A percentile compares a stretch with the other conserved stretches of the same genome.
Conservation (phyloP, 2,888 invertebrate species). For the Trissolcus brochymenae region DNA sequence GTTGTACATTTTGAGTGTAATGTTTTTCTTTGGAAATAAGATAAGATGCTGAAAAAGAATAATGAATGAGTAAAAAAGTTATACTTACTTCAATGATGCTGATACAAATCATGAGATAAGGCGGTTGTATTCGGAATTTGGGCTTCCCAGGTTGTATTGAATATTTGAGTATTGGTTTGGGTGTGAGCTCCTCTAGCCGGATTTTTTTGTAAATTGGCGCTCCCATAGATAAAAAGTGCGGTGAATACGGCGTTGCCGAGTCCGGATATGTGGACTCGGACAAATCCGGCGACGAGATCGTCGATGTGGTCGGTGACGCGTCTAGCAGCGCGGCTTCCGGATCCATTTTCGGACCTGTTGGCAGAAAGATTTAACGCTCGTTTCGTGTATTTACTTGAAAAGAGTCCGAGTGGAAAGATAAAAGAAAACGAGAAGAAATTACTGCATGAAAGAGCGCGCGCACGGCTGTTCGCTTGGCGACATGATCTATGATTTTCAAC, state of each 20-base stretch:
- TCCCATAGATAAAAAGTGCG: conserved; percentile 65
- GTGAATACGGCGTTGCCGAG: conserved; percentile 63
- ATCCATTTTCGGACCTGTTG: conserved; percentile 69
- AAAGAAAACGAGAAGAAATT: conserved; percentile 56
- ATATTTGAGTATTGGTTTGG: conserved; percentile 66
- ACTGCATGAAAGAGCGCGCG: conserved; percentile 31
- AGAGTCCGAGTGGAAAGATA: conserved; percentile 50
- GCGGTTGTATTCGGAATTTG: conserved; percentile 73
- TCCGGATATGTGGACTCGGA: conserved; percentile 68
- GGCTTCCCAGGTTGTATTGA: conserved; percentile 67
- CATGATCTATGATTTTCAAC: conserved; percentile 59
- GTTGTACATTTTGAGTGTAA: background rate
- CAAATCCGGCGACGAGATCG: conserved; percentile 68
- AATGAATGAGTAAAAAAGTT: background rate
- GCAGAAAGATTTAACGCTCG: conserved; percentile 52
- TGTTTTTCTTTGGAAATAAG: background rate
- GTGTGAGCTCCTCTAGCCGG: conserved; percentile 66
- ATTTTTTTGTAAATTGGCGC: conserved; percentile 65
- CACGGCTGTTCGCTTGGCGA: conserved; percentile 51
- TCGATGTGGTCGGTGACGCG: conserved; percentile 73
- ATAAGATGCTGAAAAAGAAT: background rate
- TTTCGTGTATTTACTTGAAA: conserved; percentile 52
- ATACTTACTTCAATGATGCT: conserved; percentile 71
- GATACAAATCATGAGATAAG: conserved; percentile 74
- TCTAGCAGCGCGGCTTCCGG: conserved; percentile 73